phyloP scores from a whole-genome alignment of 2,888 invertebrate species.

The Piscicola geometra region DNA sequence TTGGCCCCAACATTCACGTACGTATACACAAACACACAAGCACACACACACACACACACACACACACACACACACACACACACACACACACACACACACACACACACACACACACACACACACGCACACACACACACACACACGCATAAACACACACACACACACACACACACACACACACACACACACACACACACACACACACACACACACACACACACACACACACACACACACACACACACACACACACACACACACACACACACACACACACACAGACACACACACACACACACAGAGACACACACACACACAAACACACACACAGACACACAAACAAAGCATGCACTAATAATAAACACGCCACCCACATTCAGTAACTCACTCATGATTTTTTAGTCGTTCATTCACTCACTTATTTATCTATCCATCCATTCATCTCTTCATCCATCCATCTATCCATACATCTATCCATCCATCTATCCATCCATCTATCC shows the following conservation, averaged over 20 bases:
- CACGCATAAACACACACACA: constrained; percentile 13
- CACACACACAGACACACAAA: not conserved
- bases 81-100: constrained; percentile 19
- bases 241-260: constrained; percentile 19
- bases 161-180: constrained; percentile 17
- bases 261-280: constrained; percentile 17
- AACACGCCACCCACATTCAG: too few species aligned
- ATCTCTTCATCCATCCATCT: too few species aligned
- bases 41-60: constrained; percentile 19
- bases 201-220: constrained; percentile 19
- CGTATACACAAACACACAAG: constrained; percentile 9
- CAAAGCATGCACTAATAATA: too few species aligned
- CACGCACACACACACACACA: constrained; percentile 19
- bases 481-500: too few species aligned
- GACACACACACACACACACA: too few species aligned
- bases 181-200: constrained; percentile 19
- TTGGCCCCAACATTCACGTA: not conserved
- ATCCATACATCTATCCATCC: too few species aligned
- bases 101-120: constrained; percentile 16
- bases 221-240: constrained; percentile 19
- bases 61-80: constrained; percentile 19
- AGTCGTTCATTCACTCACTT: too few species aligned
- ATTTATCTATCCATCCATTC: not conserved
- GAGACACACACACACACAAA: too few species aligned
- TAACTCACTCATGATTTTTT: too few species aligned